Conservation (phyloP, 2,888 invertebrate genomes). For the Platycnemis pennipes region DNA sequence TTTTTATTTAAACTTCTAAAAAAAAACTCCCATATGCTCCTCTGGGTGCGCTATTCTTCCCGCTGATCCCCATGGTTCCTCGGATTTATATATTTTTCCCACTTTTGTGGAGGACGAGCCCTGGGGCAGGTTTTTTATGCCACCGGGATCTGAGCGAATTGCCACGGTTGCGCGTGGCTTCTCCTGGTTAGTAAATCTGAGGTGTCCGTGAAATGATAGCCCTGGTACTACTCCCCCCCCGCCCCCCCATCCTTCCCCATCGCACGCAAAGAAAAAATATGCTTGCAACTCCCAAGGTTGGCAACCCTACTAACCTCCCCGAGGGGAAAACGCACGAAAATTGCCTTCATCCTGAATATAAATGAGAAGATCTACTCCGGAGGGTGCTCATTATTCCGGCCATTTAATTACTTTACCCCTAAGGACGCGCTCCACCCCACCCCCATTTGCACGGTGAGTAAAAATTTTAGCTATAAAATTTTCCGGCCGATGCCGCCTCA, state of each 20-base stretch:
- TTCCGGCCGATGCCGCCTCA: neutral
- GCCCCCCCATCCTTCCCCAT: no score
- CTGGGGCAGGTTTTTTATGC: neutral
- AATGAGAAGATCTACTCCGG: constrained; percentile 24
- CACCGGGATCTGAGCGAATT: neutral
- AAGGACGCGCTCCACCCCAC: neutral
- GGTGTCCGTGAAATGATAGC: neutral
- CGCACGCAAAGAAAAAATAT: neutral
- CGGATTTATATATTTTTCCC: neutral
- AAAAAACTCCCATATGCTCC: neutral
- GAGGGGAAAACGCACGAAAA: constrained; percentile 34
- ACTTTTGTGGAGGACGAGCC: neutral
- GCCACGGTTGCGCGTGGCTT: neutral
- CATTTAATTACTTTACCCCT: neutral
- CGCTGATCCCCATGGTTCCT: neutral
- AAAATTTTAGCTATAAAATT: neutral
- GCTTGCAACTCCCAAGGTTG: neutral
- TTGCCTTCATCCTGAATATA: constrained; percentile 54
- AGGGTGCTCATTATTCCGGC: neutral
- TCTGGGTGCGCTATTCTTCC: neutral
- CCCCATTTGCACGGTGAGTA: neutral
- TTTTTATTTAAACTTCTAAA: neutral
- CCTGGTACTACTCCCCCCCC: neutral
- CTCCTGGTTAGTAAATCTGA: neutral
- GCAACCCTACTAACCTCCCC: constrained; percentile 1